Evolutionary conservation across 2,113 vertebrate species (phyloP), one percentile per base, ranked within the genome.

Genomic region (Tetrao urogallus): DNA sequence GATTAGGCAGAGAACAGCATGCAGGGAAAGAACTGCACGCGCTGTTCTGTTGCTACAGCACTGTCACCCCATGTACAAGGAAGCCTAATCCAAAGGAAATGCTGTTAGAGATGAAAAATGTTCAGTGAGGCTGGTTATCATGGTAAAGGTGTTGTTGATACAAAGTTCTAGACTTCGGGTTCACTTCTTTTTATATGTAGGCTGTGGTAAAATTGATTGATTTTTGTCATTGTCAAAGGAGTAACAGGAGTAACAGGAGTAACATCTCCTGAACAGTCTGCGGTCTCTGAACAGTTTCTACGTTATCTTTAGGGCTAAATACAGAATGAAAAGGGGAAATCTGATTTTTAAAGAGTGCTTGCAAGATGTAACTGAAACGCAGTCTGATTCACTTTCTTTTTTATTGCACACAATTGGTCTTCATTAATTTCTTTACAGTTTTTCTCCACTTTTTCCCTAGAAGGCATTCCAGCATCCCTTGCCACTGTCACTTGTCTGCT

Each of bases 11-110:
- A 65, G 36, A 32, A 16, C 50, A 65, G n/a, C 0, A 6, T 7
- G 58, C 70, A 57, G 74, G 2, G 2, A 22, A 40, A 42, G 47
- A 25, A 27, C 63, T 36, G 36, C 48, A 65, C 38, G 3, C 0
- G 0, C 54, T 45, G 58, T 57, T 47, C 76, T 61, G 50, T 36
- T 24, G 2, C 50, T 43, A 1, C 48, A 16, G 10, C 20, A 0
- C n/a, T 5, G 0, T 12, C 22, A 2, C 38, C 32, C 65, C 0
- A 0, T 0, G 21, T 20, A 7, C 17, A 2, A 24, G 38, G 50
- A 12, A 58, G 24, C 13, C 75, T 42, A n/a, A 45, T 14, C 67
- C 34, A 10, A 25, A 25, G 60, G 47, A 60, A 70, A 56, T 10
- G 1, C 36, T 12, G 0, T 28, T 1, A 38, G 34, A 79, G 63